Base-by-base conservation (phyloP, 1,140 invertebrate genomes). In the Nasonia giraulti region DNA sequence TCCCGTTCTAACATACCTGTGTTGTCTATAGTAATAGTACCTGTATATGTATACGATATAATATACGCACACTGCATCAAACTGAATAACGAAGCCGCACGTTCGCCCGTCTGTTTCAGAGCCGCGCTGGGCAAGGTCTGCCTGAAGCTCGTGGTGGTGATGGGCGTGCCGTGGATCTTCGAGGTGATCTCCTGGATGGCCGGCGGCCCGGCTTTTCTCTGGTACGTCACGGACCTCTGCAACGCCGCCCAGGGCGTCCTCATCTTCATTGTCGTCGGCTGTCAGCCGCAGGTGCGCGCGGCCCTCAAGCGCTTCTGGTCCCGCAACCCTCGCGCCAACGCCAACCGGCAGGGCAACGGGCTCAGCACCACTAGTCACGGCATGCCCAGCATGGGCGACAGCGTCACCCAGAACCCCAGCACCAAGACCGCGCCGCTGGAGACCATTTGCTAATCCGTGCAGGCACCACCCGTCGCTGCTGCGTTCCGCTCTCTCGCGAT, bases 161-260 rank as follows among this genome's bases (percentile, higher is more conserved):
- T 97, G 96, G 96, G 97, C 77, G 94, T 97, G 74, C 97, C 96
- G 68, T 97, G 96, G 97, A 95, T 96, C 69, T 95, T 95, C n/a
- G 96, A 97, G 90, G 95, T 97, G 31, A 92, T 97, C 37, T 97
- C 96, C 6, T 95, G 95, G 94, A 90, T 94, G 81, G 95, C 96
- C 47, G 96, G 96, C 78, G 96, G 96, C 0, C 96, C 96, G 0
- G 93, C 95, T 86, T 96, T 96, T 89, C 91, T 96, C 82, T 97
- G 96, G 96, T 96, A 96, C 90, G 91, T 96, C 73, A 96, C 96
- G 11, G 97, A 97, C 91, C 89, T 97, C 85, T 94, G 98, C 89
- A 98, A 97, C 92, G 95, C 96, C 76, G 93, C 97, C 44, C 97
- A 98, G 91, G 97, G 97, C 68, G 95, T 98, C n/a, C 95, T 97